Evolutionary conservation across 2,113 vertebrate genomes (phyloP), one percentile per base, ranked within the genome.

Genomic region (Cynocephalus volans): DNA sequence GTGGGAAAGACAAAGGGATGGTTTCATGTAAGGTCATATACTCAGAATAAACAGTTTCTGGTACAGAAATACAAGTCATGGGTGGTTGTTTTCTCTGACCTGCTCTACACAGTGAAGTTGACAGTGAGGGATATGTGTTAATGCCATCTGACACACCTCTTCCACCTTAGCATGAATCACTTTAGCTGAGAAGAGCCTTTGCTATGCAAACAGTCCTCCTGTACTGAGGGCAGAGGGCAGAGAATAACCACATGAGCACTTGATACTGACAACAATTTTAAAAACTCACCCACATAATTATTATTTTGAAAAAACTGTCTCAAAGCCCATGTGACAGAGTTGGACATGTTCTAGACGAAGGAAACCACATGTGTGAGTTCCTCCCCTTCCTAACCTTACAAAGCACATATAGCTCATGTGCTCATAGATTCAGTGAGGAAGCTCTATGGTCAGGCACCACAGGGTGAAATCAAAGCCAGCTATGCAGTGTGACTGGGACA

Each of bases 201-300:
- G 23, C 7, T n/a, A 48, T 31, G 7, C 33, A n/a, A 28, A 45
- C 28, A 48, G 18, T 56, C 52, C 69, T 95, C 79, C 65, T 58
- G 8, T 0, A 36, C n/a, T 73, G 33, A 41, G 64, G 24, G 3
- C 13, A 26, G 36, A 65, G 1, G 48, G n/a, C 24, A 81, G 81
- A 96, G 28, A 45, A 70, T 52, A 67, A 64, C 56, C 77, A 60
- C 9, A 72, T 23, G 28, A 75, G 5, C 54, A 67, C 41, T 41
- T 72, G n/a, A 80, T 85, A 62, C 72, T 21, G 33, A 79, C 50
- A 81, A 6, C 33, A 54, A 50, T 33, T 90, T 50, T 80, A 67
- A 91, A 92, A 92, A 12, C 12, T 70, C 92, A 81, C 58, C 14
- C 79, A 84, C 76, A 75, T 48, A 28, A 72, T 56, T 24, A n/a